Base-by-base conservation (phyloP, 2,113 vertebrate species). In the Otolemur garnettii region DNA sequence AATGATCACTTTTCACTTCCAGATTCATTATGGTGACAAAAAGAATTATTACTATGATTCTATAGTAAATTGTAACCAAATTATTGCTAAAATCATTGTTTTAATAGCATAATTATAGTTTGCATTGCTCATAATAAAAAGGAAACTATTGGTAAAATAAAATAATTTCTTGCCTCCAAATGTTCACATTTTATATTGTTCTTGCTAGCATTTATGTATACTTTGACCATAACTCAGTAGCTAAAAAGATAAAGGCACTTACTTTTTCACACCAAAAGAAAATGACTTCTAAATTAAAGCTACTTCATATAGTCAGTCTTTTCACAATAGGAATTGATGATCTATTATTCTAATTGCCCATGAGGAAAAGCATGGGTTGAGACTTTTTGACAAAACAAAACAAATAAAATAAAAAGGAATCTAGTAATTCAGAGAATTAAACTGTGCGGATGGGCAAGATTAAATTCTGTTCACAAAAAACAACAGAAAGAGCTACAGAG, bases 391-490 rank as follows among this genome's bases (percentile, higher is more conserved):
- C 95, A 98, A 98, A 97, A 97, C 45, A 50, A 50, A 50, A 50
- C 7, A 50, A 38, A 50, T 9, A 71, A 85, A 93, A 57, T 72
- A 68, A 93, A 93, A 87, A 59, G 17, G 97, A 80, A 98, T 98
- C 96, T 98, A 87, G 97, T 98, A 98, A 98, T 97, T 93, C 93
- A 98, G 85, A 98, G 96, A 98, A 98, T 98, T 98, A 98, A 98
- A 97, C 82, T 64, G 0, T 97, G 87, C 98, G 89, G 88, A 98
- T 90, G 35, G 98, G 74, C 85, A 96, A 96, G 77, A 97, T 90
- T 96, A 96, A 98, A 97, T 95, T 97, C 74, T 86, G 62, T 33
- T 75, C 74, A 89, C 38, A 38, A 38, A 38, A 81, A 86, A 95
- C 97, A 97, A 80, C 95, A 96, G 79, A 83, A 83, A 66, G 45